Conservation (phyloP, 30 jellyfish, hydroid and myxozoan genomes). For the Mastigias papua region DNA sequence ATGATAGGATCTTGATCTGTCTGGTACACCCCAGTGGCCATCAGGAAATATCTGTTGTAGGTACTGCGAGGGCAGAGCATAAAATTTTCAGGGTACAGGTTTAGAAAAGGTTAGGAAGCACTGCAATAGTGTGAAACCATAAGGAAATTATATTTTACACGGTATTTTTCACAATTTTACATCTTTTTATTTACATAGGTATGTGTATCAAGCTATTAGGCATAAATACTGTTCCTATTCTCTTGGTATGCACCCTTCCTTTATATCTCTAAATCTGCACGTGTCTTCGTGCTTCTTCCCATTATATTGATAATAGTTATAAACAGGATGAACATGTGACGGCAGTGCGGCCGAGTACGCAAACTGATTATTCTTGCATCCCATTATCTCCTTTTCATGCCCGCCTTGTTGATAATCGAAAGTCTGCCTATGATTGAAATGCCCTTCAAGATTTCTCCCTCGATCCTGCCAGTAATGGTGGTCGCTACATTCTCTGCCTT, state of each 20-base stretch:
- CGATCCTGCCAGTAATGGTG: neutral
- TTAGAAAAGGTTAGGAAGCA: no score
- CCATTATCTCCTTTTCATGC: neutral
- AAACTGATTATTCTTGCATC: neutral
- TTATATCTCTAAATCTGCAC: slow-evolving; percentile 30
- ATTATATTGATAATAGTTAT: slow-evolving; percentile 3
- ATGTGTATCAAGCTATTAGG: no score
- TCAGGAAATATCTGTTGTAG: no score
- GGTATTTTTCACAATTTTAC: no score
- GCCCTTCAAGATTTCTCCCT: neutral
- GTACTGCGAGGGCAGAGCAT: no score
- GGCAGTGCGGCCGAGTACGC: slow-evolving; percentile 6
- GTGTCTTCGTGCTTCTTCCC: slow-evolving; percentile 28
- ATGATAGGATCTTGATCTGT: no score
- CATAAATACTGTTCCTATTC: no score
- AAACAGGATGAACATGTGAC: slow-evolving; percentile 21
- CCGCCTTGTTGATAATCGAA: neutral
- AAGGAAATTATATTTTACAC: no score
- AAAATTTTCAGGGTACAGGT: no score
- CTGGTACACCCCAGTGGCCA: no score
- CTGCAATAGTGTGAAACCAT: no score
- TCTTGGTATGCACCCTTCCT: slow-evolving; percentile 1
- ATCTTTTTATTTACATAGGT: no score
- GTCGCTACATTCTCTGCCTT: neutral
- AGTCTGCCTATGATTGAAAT: neutral